Evolutionary conservation across 2,797 vertebrate genomes (phyloP).

Genomic region (Myripristis jacobus): DNA sequence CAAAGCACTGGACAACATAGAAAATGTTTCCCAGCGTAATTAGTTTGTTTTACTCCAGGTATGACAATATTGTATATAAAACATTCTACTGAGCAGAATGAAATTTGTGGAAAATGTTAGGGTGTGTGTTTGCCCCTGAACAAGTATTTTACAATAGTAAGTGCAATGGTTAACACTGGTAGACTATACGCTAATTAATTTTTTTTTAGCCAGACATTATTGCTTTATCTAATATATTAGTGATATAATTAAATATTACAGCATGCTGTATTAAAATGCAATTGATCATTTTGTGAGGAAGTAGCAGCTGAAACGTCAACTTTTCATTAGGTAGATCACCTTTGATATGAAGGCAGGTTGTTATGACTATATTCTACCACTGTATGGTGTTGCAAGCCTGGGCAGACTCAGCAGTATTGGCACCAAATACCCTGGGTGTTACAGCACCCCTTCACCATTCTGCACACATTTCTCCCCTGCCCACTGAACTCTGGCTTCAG

Average conservation of each 20-base stretch:
- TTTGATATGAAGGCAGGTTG: constrained; percentile 23
- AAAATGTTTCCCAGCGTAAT: constrained; percentile 50
- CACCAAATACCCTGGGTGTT: constrained; percentile 37
- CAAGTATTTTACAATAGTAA: constrained; percentile 31
- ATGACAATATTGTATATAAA: constrained; percentile 43
- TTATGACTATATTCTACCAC: constrained; percentile 45
- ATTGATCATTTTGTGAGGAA: constrained; percentile 16
- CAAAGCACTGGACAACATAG: constrained; percentile 54
- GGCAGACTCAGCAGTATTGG: constrained; percentile 33
- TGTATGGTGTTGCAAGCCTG: constrained; percentile 56
- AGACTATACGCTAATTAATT: constrained; percentile 19
- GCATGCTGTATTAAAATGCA: constrained; percentile 14
- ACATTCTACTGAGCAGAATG: constrained; percentile 52
- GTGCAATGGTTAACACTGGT: constrained; percentile 24
- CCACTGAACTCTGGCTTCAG: constrained; percentile 72
- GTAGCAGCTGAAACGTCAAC: neutral
- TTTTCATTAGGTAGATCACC: constrained; percentile 17
- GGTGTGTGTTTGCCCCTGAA: constrained; percentile 32
- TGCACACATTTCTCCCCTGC: constrained; percentile 58
- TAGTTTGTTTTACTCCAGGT: constrained; percentile 47
- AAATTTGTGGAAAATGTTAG: constrained; percentile 41
- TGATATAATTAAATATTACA: constrained; percentile 12
- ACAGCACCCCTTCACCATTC: constrained; percentile 26
- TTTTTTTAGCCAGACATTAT: constrained; percentile 6
- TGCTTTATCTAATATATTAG: constrained; percentile 1